phyloP scores from a whole-genome alignment of 1,140 invertebrate genomes.

The Microplitis demolitor region DNA sequence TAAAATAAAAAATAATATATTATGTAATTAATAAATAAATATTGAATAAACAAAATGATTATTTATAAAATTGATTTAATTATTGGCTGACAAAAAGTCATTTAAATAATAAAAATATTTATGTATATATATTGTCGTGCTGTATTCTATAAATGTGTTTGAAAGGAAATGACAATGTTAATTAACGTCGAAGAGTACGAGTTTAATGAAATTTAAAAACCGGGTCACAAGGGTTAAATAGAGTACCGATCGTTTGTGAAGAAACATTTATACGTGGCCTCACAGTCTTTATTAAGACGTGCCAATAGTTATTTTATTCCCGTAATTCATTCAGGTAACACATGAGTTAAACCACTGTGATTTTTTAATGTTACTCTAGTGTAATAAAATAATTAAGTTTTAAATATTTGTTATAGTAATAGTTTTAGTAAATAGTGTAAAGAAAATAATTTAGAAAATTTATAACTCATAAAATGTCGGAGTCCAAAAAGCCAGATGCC shows the following conservation, averaged over 20 bases:
- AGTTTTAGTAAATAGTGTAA: background rate
- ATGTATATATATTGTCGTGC: background rate
- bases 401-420: background rate
- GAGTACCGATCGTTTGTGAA: conserved; percentile 25
- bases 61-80: too few relatives aligned
- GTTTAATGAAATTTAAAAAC: conserved; percentile 43
- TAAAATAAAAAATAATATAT: too few relatives aligned
- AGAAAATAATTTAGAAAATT: background rate
- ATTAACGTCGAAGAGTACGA: conserved; percentile 23
- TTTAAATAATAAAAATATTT: background rate
- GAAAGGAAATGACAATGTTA: conserved; percentile 54
- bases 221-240: conserved; percentile 40
- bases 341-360: background rate
- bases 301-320: background rate
- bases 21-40: too few relatives aligned
- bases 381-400: background rate
- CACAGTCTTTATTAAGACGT: conserved; percentile 32
- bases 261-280: conserved; percentile 6
- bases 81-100: too few relatives aligned
- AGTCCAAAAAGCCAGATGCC: conserved; percentile 36
- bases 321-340: background rate
- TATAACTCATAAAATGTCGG: conserved; percentile 24
- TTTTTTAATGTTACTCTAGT: background rate
- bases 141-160: background rate
- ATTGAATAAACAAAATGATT: too few relatives aligned